Percentiles rank a stretch among this genome's conserved stretches.
These are phyloP conservation scores for Myotis planiceps DNA, from an alignment of 2,797 vertebrate species.

Conservation along the genomic window DNA sequence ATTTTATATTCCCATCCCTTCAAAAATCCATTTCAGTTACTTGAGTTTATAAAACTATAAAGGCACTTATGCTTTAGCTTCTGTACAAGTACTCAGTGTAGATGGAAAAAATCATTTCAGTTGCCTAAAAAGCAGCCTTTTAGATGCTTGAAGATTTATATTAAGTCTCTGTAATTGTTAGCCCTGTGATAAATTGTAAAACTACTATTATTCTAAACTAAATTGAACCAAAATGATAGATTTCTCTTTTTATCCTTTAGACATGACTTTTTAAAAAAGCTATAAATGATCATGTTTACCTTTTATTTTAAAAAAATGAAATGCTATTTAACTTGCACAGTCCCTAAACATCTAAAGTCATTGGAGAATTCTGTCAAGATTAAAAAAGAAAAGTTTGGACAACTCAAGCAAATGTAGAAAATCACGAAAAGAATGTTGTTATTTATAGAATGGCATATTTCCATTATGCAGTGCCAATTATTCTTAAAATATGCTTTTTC, in stretches of 20 bases:
- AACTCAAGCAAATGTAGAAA: conserved; percentile 46
- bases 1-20: neutral
- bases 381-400: conserved; percentile 2
- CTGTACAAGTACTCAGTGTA: neutral
- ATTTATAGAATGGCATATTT: conserved; percentile 37
- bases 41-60: conserved; percentile 35
- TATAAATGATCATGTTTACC: neutral
- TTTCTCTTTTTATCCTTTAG: conserved; percentile 4
- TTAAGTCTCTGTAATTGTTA: neutral
- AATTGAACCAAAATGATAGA: neutral
- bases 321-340: neutral
- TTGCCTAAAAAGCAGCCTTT: conserved; percentile 12
- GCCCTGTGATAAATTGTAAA: conserved; percentile 4
- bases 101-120: neutral
- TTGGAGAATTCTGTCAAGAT: conserved; percentile 16
- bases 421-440: neutral
- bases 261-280: neutral
- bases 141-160: neutral
- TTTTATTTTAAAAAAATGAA: conserved; percentile 43
- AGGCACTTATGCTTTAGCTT: neutral
- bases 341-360: conserved; percentile 19
- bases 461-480: neutral
- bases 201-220: conserved; percentile 11
- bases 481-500: conserved; percentile 41
- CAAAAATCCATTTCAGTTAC: neutral